A percentile compares a stretch with the other conserved stretches of the same genome.
These are phyloP conservation scores for Paramisgurnus dabryanus DNA, from an alignment of 2,113 vertebrate genomes.

Conservation along the genomic window DNA sequence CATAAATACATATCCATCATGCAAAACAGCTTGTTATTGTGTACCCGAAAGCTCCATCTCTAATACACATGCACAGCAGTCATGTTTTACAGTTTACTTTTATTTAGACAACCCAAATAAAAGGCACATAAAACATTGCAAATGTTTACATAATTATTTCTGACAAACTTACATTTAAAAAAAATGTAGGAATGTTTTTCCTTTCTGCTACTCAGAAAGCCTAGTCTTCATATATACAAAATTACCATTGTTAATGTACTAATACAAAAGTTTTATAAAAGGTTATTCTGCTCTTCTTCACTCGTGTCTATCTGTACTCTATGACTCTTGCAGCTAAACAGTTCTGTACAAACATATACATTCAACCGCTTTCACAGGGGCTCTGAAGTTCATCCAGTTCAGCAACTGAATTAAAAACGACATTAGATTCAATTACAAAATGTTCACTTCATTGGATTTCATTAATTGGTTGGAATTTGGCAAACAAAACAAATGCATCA, in stretches of 20 bases:
- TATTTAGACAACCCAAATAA: constrained; percentile 99
- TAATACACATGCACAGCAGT: not conserved
- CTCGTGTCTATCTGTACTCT: constrained; percentile 78
- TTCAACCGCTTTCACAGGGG: constrained; percentile 90
- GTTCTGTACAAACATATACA: constrained; percentile 93
- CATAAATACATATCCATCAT: too few relatives aligned
- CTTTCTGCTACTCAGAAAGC: constrained; percentile 99
- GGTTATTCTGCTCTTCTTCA: constrained; percentile 87
- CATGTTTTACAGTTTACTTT: constrained; percentile 88
- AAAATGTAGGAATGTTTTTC: constrained; percentile 99
- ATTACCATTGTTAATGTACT: constrained; percentile 99
- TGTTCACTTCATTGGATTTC: constrained; percentile 70
- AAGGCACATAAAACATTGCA: constrained; percentile 98
- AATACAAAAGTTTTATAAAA: constrained; percentile 99
- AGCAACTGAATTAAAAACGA: constrained; percentile 55
- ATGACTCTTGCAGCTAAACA: constrained; percentile 89
- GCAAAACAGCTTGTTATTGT: not conserved
- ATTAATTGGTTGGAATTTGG: constrained; percentile 69
- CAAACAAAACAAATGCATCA: constrained; percentile 61
- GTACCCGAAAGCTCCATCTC: not conserved
- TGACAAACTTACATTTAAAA: constrained; percentile 97
- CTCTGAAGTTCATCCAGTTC: constrained; percentile 74
- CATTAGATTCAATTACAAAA: constrained; percentile 64
- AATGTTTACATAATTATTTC: constrained; percentile 99
- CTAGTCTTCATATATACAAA: constrained; percentile 99